Percentiles rank a stretch among this genome's conserved stretches.
These are phyloP conservation scores for Pammene aurita DNA, from an alignment of 2,888 invertebrate species.

Conservation along the genomic window DNA sequence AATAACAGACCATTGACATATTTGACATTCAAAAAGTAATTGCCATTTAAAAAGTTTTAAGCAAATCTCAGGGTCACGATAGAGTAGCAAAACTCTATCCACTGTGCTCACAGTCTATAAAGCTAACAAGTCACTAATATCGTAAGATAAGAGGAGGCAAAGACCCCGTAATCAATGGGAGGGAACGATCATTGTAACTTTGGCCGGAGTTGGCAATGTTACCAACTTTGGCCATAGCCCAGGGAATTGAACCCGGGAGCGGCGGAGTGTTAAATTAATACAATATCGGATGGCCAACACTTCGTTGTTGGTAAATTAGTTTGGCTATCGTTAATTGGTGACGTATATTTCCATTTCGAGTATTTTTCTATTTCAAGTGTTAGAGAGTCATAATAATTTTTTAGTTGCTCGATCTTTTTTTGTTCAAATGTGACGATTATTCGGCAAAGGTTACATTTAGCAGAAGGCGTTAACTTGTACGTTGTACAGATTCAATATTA, in stretches of 20 bases:
- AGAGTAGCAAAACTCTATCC: too few species aligned
- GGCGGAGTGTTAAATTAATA: slow-evolving; percentile 37
- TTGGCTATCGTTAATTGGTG: slow-evolving; percentile 10
- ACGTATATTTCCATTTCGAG: background rate
- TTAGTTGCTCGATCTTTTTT: background rate
- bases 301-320: slow-evolving; percentile 23
- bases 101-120: background rate
- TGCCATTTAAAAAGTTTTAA: too few species aligned
- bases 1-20: too few species aligned
- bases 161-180: slow-evolving; percentile 29
- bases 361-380: too few species aligned
- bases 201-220: slow-evolving; percentile 30
- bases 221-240: slow-evolving; percentile 23
- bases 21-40: too few species aligned
- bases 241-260: slow-evolving; percentile 20
- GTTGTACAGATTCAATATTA: too few species aligned
- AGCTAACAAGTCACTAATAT: slow-evolving; percentile 16
- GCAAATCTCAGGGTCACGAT: too few species aligned
- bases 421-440: background rate
- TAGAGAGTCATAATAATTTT: too few species aligned
- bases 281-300: slow-evolving; percentile 36
- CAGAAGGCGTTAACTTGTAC: too few species aligned
- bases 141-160: slow-evolving; percentile 11
- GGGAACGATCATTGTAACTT: slow-evolving; percentile 24
- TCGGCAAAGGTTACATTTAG: too few species aligned